Evolutionary conservation across 1,140 invertebrate species (phyloP).

Genomic region (Phenacoccus solenopsis): DNA sequence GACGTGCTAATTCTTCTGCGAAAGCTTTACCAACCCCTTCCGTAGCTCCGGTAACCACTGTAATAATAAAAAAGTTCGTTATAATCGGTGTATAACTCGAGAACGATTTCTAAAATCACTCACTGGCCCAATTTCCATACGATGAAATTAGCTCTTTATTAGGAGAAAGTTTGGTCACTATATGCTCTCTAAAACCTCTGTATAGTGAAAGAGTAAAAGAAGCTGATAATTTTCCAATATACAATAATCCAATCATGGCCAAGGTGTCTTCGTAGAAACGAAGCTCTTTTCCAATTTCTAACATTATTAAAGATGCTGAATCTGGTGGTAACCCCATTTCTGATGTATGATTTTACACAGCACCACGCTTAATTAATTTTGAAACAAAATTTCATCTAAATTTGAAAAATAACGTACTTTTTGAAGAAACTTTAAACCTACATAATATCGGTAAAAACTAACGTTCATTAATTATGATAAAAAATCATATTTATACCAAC

Average conservation of each 20-base stretch:
- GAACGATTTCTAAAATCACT: neutral
- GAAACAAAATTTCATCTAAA: too few relatives aligned
- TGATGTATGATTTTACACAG: neutral
- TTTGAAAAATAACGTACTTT: too few relatives aligned
- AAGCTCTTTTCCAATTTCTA: slow-evolving; percentile 12
- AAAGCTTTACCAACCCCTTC: slow-evolving; percentile 85
- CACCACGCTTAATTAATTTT: too few relatives aligned
- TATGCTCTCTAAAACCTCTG: neutral
- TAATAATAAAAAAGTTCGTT: neutral
- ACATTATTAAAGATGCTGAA: neutral
- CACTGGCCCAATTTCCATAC: neutral
- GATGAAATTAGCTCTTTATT: neutral
- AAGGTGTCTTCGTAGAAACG: slow-evolving; percentile 8
- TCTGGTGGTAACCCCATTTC: slow-evolving; percentile 18
- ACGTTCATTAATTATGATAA: too few relatives aligned
- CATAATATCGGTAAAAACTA: too few relatives aligned
- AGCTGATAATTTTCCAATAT: neutral
- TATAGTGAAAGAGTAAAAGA: neutral
- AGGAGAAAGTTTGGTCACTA: neutral
- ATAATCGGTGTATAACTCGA: neutral
- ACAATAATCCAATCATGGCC: neutral
- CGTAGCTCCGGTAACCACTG: slow-evolving; percentile 79
- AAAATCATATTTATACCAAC: too few relatives aligned
- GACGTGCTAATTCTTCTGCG: slow-evolving; percentile 61
- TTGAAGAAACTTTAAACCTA: too few relatives aligned